Percentiles rank a stretch among this genome's conserved stretches.
These are phyloP conservation scores for Apodemia hepburni DNA, from an alignment of 2,888 invertebrate species.

Conservation along the genomic window DNA sequence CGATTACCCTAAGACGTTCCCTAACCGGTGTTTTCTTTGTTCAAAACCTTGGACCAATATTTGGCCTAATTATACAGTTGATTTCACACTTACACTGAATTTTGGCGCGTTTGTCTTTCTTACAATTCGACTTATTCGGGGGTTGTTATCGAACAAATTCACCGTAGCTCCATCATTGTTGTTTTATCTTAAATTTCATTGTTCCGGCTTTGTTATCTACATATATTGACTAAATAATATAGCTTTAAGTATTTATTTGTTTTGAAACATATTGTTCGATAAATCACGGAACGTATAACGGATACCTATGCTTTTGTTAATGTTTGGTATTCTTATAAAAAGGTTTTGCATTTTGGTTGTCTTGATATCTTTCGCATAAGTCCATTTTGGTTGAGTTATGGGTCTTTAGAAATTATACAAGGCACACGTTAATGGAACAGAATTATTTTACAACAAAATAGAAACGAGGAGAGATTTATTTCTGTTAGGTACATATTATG, in stretches of 20 bases:
- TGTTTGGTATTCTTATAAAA: too few relatives aligned
- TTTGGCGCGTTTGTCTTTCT: slow-evolving; percentile 46
- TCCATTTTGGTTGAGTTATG: too few relatives aligned
- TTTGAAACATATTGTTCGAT: not conserved
- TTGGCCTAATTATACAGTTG: slow-evolving; percentile 64
- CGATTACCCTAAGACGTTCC: slow-evolving; percentile 53
- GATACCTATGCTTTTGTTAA: too few relatives aligned
- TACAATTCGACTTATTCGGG: slow-evolving; percentile 28
- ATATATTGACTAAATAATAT: not conserved
- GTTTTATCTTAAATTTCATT: slow-evolving; percentile 17
- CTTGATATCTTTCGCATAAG: too few relatives aligned
- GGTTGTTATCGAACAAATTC: slow-evolving; percentile 27
- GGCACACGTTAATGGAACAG: too few relatives aligned
- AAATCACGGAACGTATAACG: not conserved
- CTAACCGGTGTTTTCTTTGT: slow-evolving; percentile 63
- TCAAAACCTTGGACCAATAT: slow-evolving; percentile 58
- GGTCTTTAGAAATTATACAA: too few relatives aligned
- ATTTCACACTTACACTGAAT: slow-evolving; percentile 59
- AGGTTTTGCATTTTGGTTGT: too few relatives aligned
- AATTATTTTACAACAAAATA: too few relatives aligned
- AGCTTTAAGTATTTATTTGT: not conserved
- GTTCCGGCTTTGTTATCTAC: slow-evolving; percentile 4
- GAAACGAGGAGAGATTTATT: too few relatives aligned
- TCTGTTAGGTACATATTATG: too few relatives aligned
- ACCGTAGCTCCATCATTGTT: slow-evolving; percentile 21